A percentile compares a stretch with the other conserved stretches of the same genome.
Conservation (phyloP, 2,888 invertebrate species). For the Lamproptera curius region DNA sequence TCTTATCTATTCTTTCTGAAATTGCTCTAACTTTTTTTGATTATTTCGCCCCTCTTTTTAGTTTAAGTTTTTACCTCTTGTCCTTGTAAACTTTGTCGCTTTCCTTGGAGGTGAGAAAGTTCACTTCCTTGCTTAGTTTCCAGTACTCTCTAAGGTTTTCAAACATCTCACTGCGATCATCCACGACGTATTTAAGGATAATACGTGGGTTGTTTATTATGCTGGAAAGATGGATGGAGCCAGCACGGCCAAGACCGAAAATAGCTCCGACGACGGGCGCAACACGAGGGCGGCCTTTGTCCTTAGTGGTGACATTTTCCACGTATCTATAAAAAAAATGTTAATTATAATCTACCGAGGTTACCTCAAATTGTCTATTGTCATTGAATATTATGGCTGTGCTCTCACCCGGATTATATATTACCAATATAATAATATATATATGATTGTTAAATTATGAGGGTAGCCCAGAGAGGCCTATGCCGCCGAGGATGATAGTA, state of each 20-base stretch:
- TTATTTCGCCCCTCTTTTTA: no score
- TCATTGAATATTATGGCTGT: no score
- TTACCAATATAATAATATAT: no score
- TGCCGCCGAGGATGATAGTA: no score
- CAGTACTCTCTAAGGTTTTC: constrained; percentile 66
- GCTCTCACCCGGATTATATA: no score
- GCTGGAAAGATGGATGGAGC: constrained; percentile 77
- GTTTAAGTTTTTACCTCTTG: constrained; percentile 54
- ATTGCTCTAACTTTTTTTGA: no score
- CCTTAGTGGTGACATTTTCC: constrained; percentile 49
- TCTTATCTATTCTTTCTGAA: no score
- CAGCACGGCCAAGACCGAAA: constrained; percentile 80
- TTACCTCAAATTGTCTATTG: no score
- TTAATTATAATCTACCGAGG: no score
- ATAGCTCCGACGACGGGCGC: constrained; percentile 66
- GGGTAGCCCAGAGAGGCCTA: no score
- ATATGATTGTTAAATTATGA: no score
- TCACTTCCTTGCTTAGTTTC: constrained; percentile 61
- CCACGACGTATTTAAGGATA: constrained; percentile 76
- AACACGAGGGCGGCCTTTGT: constrained; percentile 31
- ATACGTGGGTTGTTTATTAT: constrained; percentile 66
- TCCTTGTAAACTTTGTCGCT: constrained; percentile 71
- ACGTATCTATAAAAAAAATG: constrained; percentile 54
- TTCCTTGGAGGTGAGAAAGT: constrained; percentile 67
- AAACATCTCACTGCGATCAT: constrained; percentile 67